Percentiles rank a stretch among this genome's conserved stretches.
phyloP scores from a whole-genome alignment of 1,140 invertebrate genomes.

The Achatina immaculata region DNA sequence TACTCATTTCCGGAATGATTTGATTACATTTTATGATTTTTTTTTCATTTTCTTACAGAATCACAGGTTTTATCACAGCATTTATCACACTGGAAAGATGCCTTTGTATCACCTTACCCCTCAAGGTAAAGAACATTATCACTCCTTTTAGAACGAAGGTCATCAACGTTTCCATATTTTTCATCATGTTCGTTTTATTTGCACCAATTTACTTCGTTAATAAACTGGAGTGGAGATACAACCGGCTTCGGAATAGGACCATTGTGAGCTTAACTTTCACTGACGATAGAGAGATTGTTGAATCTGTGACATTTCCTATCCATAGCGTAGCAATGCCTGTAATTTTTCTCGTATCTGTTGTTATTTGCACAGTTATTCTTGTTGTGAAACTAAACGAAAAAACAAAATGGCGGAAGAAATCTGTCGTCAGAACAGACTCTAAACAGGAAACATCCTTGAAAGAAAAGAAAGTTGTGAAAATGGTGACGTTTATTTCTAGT shows the following conservation, averaged over 20 bases:
- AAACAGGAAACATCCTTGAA: not conserved
- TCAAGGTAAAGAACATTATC: slow-evolving; percentile 12
- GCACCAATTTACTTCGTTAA: not conserved
- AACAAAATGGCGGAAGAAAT: slow-evolving; percentile 1
- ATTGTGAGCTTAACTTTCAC: not conserved
- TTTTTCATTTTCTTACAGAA: not conserved
- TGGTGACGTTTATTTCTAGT: slow-evolving; percentile 2
- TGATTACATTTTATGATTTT: too few species aligned
- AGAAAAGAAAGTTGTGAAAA: slow-evolving; percentile 3
- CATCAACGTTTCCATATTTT: not conserved
- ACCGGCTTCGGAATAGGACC: not conserved
- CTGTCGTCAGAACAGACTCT: not conserved
- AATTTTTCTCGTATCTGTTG: not conserved
- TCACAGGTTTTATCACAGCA: not conserved
- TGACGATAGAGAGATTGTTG: not conserved
- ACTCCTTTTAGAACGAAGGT: slow-evolving; percentile 6
- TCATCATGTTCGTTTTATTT: not conserved
- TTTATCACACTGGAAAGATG: slow-evolving; percentile 7
- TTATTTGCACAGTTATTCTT: not conserved
- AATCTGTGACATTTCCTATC: slow-evolving; percentile 1
- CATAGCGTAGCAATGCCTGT: not conserved
- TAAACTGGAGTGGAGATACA: not conserved
- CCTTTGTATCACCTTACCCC: not conserved
- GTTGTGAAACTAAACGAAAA: not conserved
- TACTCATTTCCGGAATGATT: too few species aligned